Percentiles rank a stretch among this genome's conserved stretches.
Conservation (phyloP, 1,140 invertebrate genomes). For the Zaprionus kolodkinae region DNA sequence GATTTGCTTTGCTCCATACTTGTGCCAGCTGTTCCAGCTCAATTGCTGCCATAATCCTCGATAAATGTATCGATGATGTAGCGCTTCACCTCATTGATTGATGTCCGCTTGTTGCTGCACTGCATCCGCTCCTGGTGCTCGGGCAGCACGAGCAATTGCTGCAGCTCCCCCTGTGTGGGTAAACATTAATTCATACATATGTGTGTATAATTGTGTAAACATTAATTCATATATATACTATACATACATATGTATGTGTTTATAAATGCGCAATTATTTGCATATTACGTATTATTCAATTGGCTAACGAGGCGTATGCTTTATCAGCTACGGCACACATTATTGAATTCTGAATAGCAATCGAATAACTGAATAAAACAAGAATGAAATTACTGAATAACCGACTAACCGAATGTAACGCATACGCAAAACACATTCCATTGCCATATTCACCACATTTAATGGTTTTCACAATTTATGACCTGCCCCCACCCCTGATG, state of each 20-base stretch:
- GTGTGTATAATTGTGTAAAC: not conserved
- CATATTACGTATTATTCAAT: constrained; percentile 51
- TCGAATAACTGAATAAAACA: not conserved
- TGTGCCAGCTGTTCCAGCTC: constrained; percentile 18
- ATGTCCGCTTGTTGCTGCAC: constrained; percentile 78
- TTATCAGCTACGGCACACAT: constrained; percentile 52
- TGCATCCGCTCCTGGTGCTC: constrained; percentile 79
- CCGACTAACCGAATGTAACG: constrained; percentile 6
- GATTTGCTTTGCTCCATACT: constrained; percentile 48
- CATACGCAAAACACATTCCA: constrained; percentile 29
- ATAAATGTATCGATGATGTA: constrained; percentile 84
- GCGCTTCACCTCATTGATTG: constrained; percentile 83
- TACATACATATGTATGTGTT: constrained; percentile 14
- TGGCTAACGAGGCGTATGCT: constrained; percentile 50
- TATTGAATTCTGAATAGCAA: constrained; percentile 12
- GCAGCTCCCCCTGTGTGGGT: constrained; percentile 69
- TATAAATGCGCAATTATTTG: constrained; percentile 50
- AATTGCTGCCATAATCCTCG: constrained; percentile 78
- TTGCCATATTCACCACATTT: constrained; percentile 37
- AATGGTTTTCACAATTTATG: constrained; percentile 37
- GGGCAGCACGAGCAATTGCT: constrained; percentile 76
- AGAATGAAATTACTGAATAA: constrained; percentile 1
- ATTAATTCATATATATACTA: too few species aligned
- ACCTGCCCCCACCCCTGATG: too few species aligned
- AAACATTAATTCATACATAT: not conserved